Percentiles rank a stretch among this genome's conserved stretches.
Evolutionary conservation across 2,888 invertebrate genomes (phyloP).

Genomic region (Coremacera marginata): DNA sequence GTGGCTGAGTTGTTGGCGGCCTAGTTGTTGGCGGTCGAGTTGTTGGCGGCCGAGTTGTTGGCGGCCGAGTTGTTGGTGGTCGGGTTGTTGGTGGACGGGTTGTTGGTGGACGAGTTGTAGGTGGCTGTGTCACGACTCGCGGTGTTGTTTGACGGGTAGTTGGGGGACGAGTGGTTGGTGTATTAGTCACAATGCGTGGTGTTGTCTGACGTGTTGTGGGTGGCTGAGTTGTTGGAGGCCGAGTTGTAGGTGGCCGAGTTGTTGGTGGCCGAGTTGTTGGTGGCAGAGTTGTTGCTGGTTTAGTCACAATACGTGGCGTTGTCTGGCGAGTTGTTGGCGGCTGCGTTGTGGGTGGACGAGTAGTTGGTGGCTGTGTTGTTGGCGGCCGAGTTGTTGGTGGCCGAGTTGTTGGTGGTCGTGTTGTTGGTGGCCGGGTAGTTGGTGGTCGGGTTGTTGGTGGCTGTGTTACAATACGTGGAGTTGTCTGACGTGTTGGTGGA

Average conservation of each 20-base stretch:
- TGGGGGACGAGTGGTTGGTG: too few species aligned
- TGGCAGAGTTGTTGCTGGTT: constrained; percentile 35
- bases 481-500: constrained; percentile 46
- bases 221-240: too few species aligned
- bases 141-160: too few species aligned
- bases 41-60: constrained; percentile 38
- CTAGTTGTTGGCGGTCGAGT: constrained; percentile 24
- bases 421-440: constrained; percentile 35
- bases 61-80: constrained; percentile 15
- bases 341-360: neutral
- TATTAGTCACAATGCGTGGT: too few species aligned
- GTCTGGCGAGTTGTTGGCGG: neutral
- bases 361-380: constrained; percentile 11
- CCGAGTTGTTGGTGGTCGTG: constrained; percentile 33
- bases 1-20: constrained; percentile 41
- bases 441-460: constrained; percentile 37
- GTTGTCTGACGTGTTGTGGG: neutral
- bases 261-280: constrained; percentile 41
- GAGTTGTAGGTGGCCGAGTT: too few species aligned
- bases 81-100: constrained; percentile 25
- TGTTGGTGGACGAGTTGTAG: constrained; percentile 39
- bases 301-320: constrained; percentile 24
- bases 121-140: constrained; percentile 40
- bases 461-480: neutral
- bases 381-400: constrained; percentile 42